Evolutionary conservation across 2,888 invertebrate genomes (phyloP), one percentile per base, ranked within the genome.

Genomic region (Hanleya hanleyi): DNA sequence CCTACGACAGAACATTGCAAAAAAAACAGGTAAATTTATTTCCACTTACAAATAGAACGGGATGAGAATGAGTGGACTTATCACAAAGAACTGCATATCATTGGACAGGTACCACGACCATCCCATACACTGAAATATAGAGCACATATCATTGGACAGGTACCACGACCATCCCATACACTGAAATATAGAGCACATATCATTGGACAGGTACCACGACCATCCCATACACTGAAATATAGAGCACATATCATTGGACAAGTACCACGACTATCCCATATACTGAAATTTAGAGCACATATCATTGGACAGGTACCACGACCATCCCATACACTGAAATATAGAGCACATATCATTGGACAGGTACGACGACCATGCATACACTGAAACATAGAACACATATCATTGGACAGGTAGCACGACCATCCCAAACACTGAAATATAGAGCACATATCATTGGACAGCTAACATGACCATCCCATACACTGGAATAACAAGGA

Each of bases 141-240:
- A n/a, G n/a, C n/a, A n/a, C 87, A 86, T 87, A 57, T 87, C 87
- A 49, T 85, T 85, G 1, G 87, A 81, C 18, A 87, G 74, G 64
- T 84, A 87, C 87, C 87, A 87, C 1, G 87, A 77, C 86, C 86
- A 86, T 0, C 81, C 84, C 85, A 87, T 84, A 73, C 87, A 87
- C 87, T 87, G 80, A 41, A 78, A 80, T n/a, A n/a, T n/a, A n/a
- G n/a, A n/a, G n/a, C n/a, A n/a, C n/a, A n/a, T n/a, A n/a, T n/a
- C n/a, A n/a, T n/a, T n/a, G n/a, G n/a, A n/a, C n/a, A n/a, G n/a
- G n/a, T n/a, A n/a, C n/a, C n/a, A n/a, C n/a, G n/a, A n/a, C n/a
- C n/a, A n/a, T n/a, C n/a, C n/a, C n/a, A n/a, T n/a, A n/a, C n/a
- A n/a, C n/a, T n/a, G n/a, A n/a, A n/a, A n/a, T n/a, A n/a, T n/a